These are phyloP conservation scores for Tragelaphus eurycerus DNA, from an alignment of 2,797 vertebrate genomes.

Conservation along the genomic window DNA sequence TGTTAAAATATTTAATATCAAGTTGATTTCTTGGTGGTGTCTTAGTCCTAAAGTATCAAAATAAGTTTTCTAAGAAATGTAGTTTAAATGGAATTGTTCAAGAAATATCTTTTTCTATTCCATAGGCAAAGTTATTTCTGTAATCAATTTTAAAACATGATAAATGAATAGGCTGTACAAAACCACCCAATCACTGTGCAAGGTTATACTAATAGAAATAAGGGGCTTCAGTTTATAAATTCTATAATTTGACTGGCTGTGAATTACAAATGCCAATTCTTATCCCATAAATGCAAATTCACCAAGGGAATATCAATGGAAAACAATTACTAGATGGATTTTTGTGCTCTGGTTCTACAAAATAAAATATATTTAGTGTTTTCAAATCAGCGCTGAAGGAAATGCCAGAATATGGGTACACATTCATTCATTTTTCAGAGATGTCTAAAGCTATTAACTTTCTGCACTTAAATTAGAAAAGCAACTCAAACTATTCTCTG, in stretches of 20 bases:
- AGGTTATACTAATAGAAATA: slow-evolving; percentile 68
- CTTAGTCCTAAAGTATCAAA: slow-evolving; percentile 8
- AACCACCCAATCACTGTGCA: slow-evolving; percentile 49
- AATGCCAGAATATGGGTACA: slow-evolving; percentile 51
- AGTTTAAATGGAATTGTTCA: background rate
- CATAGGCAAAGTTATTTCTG: slow-evolving; percentile 21
- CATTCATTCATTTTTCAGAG: slow-evolving; percentile 65
- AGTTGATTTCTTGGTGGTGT: slow-evolving; percentile 15
- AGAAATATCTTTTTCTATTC: slow-evolving; percentile 12
- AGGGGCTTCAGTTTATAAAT: slow-evolving; percentile 54
- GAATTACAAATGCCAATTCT: slow-evolving; percentile 73
- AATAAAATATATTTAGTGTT: slow-evolving; percentile 73
- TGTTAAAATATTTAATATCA: slow-evolving; percentile 64
- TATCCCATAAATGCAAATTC: slow-evolving; percentile 58
- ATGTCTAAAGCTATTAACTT: slow-evolving; percentile 68
- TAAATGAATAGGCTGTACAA: slow-evolving; percentile 43
- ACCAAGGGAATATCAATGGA: slow-evolving; percentile 63
- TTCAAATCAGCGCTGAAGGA: slow-evolving; percentile 68
- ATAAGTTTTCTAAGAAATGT: slow-evolving; percentile 18
- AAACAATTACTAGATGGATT: slow-evolving; percentile 63
- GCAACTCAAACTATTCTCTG: slow-evolving; percentile 41
- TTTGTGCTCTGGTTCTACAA: slow-evolving; percentile 44
- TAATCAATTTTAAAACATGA: slow-evolving; percentile 60
- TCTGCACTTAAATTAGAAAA: slow-evolving; percentile 73
- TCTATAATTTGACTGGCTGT: slow-evolving; percentile 60